A percentile compares a stretch with the other conserved stretches of the same genome.
These are phyloP conservation scores for Cataglyphis albicans DNA, from an alignment of 2,888 invertebrate species.

Conservation along the genomic window DNA sequence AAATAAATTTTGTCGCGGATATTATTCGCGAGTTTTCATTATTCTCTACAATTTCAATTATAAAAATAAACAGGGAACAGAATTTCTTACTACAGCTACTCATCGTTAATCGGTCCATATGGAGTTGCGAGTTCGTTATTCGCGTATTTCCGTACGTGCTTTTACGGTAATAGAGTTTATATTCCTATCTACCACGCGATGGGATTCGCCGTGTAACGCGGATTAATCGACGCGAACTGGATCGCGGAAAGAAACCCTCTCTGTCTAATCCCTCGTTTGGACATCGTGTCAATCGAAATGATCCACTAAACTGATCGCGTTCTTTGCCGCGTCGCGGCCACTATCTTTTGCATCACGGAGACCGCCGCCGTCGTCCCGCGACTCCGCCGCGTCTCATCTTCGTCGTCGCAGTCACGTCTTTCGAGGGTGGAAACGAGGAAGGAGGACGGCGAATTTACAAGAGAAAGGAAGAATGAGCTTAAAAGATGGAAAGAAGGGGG, in stretches of 20 bases:
- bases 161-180: slow-evolving; percentile 71
- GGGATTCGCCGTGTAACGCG: slow-evolving; percentile 74
- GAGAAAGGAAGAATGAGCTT: slow-evolving; percentile 68
- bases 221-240: slow-evolving; percentile 73
- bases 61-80: slow-evolving; percentile 9
- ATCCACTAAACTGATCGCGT: slow-evolving; percentile 76
- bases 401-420: slow-evolving; percentile 76
- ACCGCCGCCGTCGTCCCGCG: slow-evolving; percentile 59
- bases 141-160: slow-evolving; percentile 63
- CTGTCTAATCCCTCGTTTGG: slow-evolving; percentile 63
- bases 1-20: background rate
- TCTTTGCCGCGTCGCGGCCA: slow-evolving; percentile 60
- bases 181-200: slow-evolving; percentile 73
- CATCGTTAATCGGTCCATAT: slow-evolving; percentile 62
- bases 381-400: slow-evolving; percentile 71
- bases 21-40: background rate
- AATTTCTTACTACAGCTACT: slow-evolving; percentile 18
- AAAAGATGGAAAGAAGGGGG: slow-evolving; percentile 60
- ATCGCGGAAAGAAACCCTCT: slow-evolving; percentile 60
- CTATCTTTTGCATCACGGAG: slow-evolving; percentile 64
- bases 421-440: slow-evolving; percentile 61
- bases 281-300: slow-evolving; percentile 75
- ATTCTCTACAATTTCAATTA: background rate
- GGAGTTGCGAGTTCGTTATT: slow-evolving; percentile 27
- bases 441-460: slow-evolving; percentile 62